Conservation (phyloP, 1,140 invertebrate genomes). For the Drosophila asahinai region DNA sequence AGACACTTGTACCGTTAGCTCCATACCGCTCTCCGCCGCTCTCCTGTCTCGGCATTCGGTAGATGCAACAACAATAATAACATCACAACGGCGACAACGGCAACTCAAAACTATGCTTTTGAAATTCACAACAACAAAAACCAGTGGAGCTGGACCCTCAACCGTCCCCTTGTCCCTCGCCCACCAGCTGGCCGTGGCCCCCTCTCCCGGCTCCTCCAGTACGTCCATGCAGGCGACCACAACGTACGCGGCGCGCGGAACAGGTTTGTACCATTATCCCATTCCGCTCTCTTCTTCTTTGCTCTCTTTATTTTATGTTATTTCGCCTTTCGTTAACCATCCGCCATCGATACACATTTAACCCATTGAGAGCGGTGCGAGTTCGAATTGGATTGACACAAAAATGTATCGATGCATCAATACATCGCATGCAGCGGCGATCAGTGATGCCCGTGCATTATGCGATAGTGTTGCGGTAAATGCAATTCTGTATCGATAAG, state of each 20-base stretch:
- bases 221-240: slow-evolving; percentile 69
- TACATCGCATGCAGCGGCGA: background rate
- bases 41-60: slow-evolving; percentile 4
- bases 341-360: background rate
- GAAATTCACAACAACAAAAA: slow-evolving; percentile 48
- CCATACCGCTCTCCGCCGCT: slow-evolving; percentile 3
- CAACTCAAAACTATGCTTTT: slow-evolving; percentile 43
- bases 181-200: slow-evolving; percentile 18
- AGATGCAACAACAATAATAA: slow-evolving; percentile 14
- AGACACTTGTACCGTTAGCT: slow-evolving; percentile 35
- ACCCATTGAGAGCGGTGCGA: background rate
- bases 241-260: slow-evolving; percentile 70
- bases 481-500: background rate
- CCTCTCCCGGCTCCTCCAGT: slow-evolving; percentile 58
- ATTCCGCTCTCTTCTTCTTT: slow-evolving; percentile 24
- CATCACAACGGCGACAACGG: slow-evolving; percentile 19
- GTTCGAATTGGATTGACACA: background rate
- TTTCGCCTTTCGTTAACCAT: slow-evolving; percentile 8
- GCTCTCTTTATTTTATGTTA: slow-evolving; percentile 6
- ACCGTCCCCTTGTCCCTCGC: slow-evolving; percentile 24
- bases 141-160: slow-evolving; percentile 62
- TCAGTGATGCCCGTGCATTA: background rate
- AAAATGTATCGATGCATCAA: background rate
- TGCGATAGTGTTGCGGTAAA: background rate
- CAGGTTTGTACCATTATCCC: slow-evolving; percentile 64